Evolutionary conservation across 1,140 invertebrate genomes (phyloP), one percentile per base, ranked within the genome.

Genomic region (Zaprionus capensis): DNA sequence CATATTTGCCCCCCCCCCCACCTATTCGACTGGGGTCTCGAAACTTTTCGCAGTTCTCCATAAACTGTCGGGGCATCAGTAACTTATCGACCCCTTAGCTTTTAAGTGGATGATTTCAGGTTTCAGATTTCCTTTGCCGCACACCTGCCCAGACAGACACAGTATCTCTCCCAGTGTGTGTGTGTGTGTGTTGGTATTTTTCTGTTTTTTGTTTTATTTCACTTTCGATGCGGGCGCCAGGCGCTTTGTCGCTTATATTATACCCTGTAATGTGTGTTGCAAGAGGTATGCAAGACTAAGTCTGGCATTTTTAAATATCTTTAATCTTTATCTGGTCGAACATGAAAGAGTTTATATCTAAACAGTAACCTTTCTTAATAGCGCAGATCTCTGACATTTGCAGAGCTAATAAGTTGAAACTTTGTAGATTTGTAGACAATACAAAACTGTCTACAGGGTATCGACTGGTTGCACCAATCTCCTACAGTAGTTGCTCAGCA

Each of bases 61-160:
- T 84, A 85, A 90, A 85, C 81, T 90, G 85, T 90, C 85, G 85
- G 86, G 85, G 85, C 85, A 85, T 90, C 81, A 77, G 85, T 90
- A 90, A 90, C 76, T 90, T 90, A 90, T 90, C 85, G 85, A 90
- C 85, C 85, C 85, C 85, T 90, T 90, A 72, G 81, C 82, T 85
- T 90, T 90, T 90, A 90, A 90, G 85, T 90, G 85, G 85, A 90
- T 90, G 85, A 90, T 90, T 90, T 85, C 65, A 73, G 85, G 85
- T 74, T 75, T 85, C 81, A 81, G 79, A 88, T 90, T 80, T 80
- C 81, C 78, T 41, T 56, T 24, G 57, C 68, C 76, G 57, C 34
- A 28, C 51, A 65, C 58, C 86, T 71, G 69, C 20, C 78, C 74
- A 53, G 62, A 31, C 61, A 67, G 62, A 56, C 62, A 28, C 53